Evolutionary conservation across 2,113 vertebrate genomes (phyloP), one percentile per base, ranked within the genome.

Genomic region (Nicator chloris): DNA sequence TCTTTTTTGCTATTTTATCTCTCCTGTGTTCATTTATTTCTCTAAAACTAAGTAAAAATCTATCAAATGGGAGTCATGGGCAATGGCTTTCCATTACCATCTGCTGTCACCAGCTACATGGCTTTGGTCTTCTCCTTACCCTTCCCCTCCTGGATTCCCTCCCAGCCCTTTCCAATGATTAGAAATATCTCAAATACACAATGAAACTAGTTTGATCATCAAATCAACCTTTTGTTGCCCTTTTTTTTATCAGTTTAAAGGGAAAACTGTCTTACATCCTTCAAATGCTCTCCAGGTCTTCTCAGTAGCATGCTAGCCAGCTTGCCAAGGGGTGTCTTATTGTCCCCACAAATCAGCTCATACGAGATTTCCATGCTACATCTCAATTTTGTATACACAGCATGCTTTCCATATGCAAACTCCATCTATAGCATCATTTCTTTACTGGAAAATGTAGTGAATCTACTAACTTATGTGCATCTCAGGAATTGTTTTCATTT

Each of bases 281-380:
- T 87, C 42, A 70, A 16, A 53, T 31, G 16, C 3, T 82, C 26
- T 85, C 39, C 40, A 61, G 33, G 6, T 54, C 40, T 84, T 66
- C 68, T 82, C 31, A 61, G 54, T 31, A 85, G 19, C 26, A 49
- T 1, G 0, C 16, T 31, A n/a, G 15, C 0, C 0, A 65, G 8
- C 17, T 33, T 57, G 45, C 70, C 37, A 82, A 82, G 21, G 12
- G 2, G 1, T 65, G 22, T 65, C 50, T 82, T 77, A 85, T 15
- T 65, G 42, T 27, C 70, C 23, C 51, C 0, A 0, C 20, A 90
- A 65, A 70, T 45, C 56, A 49, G 7, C 15, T 64, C 8, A 2
- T 31, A 26, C 18, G 30, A 76, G 37, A 76, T 54, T 75, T 70
- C 57, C 57, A 7, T 13, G 15, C 19, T 26, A 13, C 18, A 18